A percentile compares a stretch with the other conserved stretches of the same genome.
Evolutionary conservation across 2,113 vertebrate species (phyloP).

Genomic region (Zosterops hypoxanthus): DNA sequence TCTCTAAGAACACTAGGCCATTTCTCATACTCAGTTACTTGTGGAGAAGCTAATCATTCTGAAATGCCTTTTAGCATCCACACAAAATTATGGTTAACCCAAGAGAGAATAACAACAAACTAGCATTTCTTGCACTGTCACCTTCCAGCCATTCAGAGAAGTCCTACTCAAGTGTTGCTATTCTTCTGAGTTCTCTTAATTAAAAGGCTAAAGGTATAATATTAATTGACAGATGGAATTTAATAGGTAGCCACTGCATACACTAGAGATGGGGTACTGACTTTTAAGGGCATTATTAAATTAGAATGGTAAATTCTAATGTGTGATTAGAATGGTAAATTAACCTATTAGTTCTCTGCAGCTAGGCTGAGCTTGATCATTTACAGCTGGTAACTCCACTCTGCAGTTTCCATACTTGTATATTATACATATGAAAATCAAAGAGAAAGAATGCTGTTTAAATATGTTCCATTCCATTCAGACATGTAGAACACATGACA

Average conservation of each 20-base stretch:
- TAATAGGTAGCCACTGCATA: neutral
- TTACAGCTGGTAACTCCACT: neutral
- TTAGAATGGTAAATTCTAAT: neutral
- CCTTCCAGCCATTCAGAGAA: neutral
- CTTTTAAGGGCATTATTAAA: neutral
- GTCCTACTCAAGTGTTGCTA: neutral
- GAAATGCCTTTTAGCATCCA: neutral
- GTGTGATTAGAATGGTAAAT: neutral
- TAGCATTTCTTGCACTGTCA: neutral
- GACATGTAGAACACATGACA: rapidly evolving
- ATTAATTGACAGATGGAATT: neutral
- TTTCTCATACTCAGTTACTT: neutral
- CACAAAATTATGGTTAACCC: neutral
- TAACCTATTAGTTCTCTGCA: neutral
- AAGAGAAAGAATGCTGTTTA: neutral
- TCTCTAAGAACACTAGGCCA: neutral
- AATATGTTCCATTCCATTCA: neutral
- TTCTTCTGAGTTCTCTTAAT: neutral
- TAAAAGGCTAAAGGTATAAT: neutral
- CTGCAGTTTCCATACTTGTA: neutral
- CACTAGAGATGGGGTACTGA: neutral
- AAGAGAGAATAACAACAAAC: neutral
- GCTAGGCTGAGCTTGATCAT: neutral
- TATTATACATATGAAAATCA: neutral
- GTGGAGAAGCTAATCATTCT: neutral